Evolutionary conservation across 1,140 invertebrate genomes (phyloP).

Genomic region (Wiebesia pumilae): DNA sequence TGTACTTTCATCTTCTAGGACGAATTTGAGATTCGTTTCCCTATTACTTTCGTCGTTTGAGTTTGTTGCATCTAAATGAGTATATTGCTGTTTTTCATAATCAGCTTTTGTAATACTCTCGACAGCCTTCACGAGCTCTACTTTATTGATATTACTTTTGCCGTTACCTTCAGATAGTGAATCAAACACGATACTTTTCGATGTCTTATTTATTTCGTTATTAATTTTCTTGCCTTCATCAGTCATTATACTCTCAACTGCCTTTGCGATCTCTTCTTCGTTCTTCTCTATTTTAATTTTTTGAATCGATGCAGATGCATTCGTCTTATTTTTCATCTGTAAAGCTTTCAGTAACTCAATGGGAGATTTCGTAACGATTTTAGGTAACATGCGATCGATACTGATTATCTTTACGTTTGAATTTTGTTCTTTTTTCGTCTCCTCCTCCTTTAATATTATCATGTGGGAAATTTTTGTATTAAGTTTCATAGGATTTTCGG

Average conservation of each 20-base stretch:
- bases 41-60: background rate
- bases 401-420: slow-evolving; percentile 8
- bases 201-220: background rate
- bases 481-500: slow-evolving; percentile 36
- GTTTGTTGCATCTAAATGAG: background rate
- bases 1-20: background rate
- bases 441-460: slow-evolving; percentile 29
- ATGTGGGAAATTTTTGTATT: slow-evolving; percentile 34
- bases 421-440: background rate
- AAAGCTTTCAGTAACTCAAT: background rate
- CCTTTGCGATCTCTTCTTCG: slow-evolving; percentile 17
- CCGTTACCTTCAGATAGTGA: background rate
- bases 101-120: slow-evolving; percentile 15
- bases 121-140: slow-evolving; percentile 33
- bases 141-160: background rate
- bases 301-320: background rate
- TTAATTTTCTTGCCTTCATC: background rate
- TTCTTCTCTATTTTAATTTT: slow-evolving; percentile 19
- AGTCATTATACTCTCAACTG: slow-evolving; percentile 25
- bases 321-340: background rate
- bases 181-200: background rate
- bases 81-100: no score
- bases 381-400: background rate
- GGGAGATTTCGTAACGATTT: background rate
- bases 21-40: background rate